A percentile compares a stretch with the other conserved stretches of the same genome.
phyloP scores from a whole-genome alignment of 2,113 vertebrate species.

The Lichenostomus cassidix region DNA sequence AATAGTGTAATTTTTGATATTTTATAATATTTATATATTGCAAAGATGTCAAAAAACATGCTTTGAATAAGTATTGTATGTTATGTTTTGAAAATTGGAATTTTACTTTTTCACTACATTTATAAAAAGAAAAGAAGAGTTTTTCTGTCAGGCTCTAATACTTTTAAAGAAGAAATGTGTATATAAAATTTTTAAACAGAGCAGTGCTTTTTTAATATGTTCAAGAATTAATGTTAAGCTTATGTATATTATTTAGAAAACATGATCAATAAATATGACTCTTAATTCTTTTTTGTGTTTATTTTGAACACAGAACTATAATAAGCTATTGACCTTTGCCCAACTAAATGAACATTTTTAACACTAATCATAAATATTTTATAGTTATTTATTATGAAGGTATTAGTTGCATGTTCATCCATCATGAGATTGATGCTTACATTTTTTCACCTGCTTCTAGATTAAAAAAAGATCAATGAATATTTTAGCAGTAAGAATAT shows the following conservation, averaged over 20 bases:
- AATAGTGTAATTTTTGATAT: constrained; percentile 22
- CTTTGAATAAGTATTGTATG: constrained; percentile 40
- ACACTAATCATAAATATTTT: constrained; percentile 24
- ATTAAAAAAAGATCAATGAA: constrained; percentile 60
- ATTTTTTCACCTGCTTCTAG: constrained; percentile 69
- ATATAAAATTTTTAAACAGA: constrained; percentile 24
- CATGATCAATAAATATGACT: constrained; percentile 64
- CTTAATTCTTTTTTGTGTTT: constrained; percentile 68
- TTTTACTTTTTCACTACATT: constrained; percentile 15
- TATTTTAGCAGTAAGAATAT: constrained; percentile 66
- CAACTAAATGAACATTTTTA: constrained; percentile 51
- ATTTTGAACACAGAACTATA: constrained; percentile 63
- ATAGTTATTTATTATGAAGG: constrained; percentile 45
- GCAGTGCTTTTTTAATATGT: constrained; percentile 39
- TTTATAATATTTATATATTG: constrained; percentile 31
- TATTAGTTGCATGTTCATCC: constrained; percentile 68
- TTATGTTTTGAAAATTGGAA: constrained; percentile 35
- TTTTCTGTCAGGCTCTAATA: constrained; percentile 29
- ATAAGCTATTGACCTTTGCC: constrained; percentile 40
- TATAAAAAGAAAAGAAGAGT: constrained; percentile 22
- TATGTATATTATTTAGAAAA: constrained; percentile 59
- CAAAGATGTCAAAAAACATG: constrained; percentile 13
- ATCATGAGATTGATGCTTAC: constrained; percentile 70
- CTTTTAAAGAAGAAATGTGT: constrained; percentile 31
- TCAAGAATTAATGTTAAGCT: constrained; percentile 41